Evolutionary conservation across 2,113 vertebrate species (phyloP).

Genomic region (Synchiropus splendidus): DNA sequence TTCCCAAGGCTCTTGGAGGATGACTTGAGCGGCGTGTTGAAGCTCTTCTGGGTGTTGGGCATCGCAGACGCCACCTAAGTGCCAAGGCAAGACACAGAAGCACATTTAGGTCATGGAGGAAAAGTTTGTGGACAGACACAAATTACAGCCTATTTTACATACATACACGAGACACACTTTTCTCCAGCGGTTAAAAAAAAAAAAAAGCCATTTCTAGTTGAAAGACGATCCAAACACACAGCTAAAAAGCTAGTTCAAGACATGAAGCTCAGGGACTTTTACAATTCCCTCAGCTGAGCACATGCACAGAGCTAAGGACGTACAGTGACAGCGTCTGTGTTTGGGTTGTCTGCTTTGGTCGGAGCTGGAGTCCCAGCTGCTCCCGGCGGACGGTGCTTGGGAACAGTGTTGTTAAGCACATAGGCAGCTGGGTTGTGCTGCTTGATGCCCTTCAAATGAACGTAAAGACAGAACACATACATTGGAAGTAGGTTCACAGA

Average conservation of each 20-base stretch:
- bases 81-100: not conserved
- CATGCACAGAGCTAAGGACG: constrained; percentile 2
- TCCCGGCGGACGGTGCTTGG: constrained; percentile 72
- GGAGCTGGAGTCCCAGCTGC: constrained; percentile 12
- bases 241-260: no score
- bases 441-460: constrained; percentile 72
- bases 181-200: not conserved
- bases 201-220: not conserved
- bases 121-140: not conserved
- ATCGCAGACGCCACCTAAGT: constrained; percentile 28
- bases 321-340: constrained; percentile 72
- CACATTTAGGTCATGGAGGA: constrained; percentile 11
- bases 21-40: constrained; percentile 73
- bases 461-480: not conserved
- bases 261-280: no score
- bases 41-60: constrained; percentile 68
- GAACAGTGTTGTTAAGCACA: constrained; percentile 82
- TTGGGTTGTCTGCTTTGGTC: constrained; percentile 61
- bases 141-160: not conserved
- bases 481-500: not conserved
- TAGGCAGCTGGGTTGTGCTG: constrained; percentile 79
- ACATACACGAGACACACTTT: no score
- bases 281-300: no score
- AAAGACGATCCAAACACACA: not conserved
- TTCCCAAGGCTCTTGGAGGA: constrained; percentile 73